Evolutionary conservation across 2,888 invertebrate species (phyloP), one percentile per base, ranked within the genome.

Genomic region (Troides helena): DNA sequence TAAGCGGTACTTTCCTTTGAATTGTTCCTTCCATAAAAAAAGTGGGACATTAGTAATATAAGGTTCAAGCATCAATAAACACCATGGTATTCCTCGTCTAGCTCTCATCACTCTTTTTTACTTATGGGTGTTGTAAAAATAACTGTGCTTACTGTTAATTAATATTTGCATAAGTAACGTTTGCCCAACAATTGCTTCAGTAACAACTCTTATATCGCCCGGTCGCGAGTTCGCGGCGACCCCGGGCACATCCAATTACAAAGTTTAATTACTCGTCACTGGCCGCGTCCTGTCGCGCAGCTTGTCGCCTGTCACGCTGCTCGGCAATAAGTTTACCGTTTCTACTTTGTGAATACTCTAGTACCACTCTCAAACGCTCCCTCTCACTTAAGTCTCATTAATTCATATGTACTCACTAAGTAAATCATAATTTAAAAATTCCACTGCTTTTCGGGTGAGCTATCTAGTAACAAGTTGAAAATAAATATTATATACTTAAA

Each of bases 251-350:
- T 80, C 81, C 82, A 85, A 84, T 85, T 85, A 85, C 77, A 82
- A 85, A 85, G 80, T 85, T 85, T 82, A 83, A 85, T 85, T 83
- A 82, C 82, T 80, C 79, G 78, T 77, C 78, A 78, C 21, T 21
- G 23, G 72, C 58, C 72, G 23, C 72, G 62, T 70, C 73, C 57
- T 57, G 57, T 43, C 70, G 73, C 73, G 69, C 62, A 57, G 67
- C 76, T 69, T 68, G 72, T 68, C 65, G 74, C 67, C 72, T 74
- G 74, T 75, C 72, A 71, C 68, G 70, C 39, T 8, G 39, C 57
- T 1, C 30, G 23, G 23, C 30, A 30, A 56, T 36, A 69, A 65
- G 23, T 69, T 53, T 50, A 65, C n/a, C 21, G 60, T 65, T 60
- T 53, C 39, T 25, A 61, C 60, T 68, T 60, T 61, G 64, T 69